These are phyloP conservation scores for Irena cyanogastra DNA, from an alignment of 2,113 vertebrate species.

Conservation along the genomic window DNA sequence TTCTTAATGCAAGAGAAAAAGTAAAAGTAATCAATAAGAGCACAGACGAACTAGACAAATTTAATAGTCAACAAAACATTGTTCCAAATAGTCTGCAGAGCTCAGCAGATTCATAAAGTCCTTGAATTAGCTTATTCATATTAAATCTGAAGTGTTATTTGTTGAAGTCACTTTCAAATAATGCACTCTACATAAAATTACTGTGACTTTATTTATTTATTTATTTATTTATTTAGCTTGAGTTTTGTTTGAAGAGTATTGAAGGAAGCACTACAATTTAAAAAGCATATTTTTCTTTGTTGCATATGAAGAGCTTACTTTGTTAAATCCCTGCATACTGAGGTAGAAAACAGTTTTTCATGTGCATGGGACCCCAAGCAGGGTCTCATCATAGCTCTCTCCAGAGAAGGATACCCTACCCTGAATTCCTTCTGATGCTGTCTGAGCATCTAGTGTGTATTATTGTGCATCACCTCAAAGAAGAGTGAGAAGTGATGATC, in stretches of 20 bases:
- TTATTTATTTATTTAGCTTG: neutral
- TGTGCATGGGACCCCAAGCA: fast-evolving
- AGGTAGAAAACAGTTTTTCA: fast-evolving
- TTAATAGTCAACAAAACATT: neutral
- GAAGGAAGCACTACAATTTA: neutral
- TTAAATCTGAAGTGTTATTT: neutral
- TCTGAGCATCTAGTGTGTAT: neutral
- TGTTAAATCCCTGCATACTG: neutral
- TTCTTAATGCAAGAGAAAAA: neutral
- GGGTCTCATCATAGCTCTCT: fast-evolving
- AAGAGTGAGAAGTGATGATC: neutral
- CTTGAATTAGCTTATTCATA: neutral
- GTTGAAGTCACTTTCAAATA: neutral
- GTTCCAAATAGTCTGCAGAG: neutral
- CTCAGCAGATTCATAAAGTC: neutral
- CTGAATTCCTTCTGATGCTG: neutral
- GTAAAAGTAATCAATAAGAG: neutral
- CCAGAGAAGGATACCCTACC: neutral
- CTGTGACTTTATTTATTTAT: neutral
- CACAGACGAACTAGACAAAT: neutral
- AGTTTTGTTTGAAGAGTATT: neutral
- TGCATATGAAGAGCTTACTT: neutral
- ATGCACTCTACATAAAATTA: neutral
- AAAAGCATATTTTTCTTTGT: neutral
- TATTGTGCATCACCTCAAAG: neutral